A percentile compares a stretch with the other conserved stretches of the same genome.
phyloP scores from a whole-genome alignment of 2,113 vertebrate species.

The Lanius collurio region DNA sequence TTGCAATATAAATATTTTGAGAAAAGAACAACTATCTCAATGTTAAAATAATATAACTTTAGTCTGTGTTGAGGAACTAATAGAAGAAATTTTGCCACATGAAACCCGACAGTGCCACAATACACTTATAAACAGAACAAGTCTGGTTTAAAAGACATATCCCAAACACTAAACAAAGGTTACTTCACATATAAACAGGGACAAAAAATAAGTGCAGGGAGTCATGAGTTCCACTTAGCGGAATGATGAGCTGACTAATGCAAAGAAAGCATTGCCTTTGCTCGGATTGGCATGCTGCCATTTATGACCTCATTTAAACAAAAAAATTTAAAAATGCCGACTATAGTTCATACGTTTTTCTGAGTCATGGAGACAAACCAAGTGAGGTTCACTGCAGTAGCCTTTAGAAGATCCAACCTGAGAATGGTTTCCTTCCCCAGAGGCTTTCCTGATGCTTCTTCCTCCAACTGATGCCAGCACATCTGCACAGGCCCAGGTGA shows the following conservation, averaged over 20 bases:
- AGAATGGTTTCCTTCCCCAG: background rate
- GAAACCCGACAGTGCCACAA: background rate
- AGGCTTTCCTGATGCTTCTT: background rate
- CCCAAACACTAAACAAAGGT: background rate
- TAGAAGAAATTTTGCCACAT: background rate
- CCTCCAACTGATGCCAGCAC: background rate
- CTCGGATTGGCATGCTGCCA: background rate
- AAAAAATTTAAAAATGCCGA: background rate
- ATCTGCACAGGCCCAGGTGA: background rate
- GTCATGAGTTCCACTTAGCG: background rate
- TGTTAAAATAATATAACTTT: background rate
- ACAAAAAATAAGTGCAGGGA: background rate
- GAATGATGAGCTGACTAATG: background rate
- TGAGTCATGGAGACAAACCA: slow-evolving; percentile 1
- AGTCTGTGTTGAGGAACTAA: background rate
- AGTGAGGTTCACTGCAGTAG: background rate
- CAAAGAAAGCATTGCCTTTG: background rate
- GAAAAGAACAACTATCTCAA: background rate
- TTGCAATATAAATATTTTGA: background rate
- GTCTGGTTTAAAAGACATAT: background rate
- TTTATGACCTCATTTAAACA: background rate
- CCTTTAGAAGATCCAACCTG: background rate
- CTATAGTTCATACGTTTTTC: background rate
- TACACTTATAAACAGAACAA: background rate
- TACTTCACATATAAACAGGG: background rate